Base-by-base conservation (phyloP, 1,140 invertebrate genomes). In the Babylonia areolata region DNA sequence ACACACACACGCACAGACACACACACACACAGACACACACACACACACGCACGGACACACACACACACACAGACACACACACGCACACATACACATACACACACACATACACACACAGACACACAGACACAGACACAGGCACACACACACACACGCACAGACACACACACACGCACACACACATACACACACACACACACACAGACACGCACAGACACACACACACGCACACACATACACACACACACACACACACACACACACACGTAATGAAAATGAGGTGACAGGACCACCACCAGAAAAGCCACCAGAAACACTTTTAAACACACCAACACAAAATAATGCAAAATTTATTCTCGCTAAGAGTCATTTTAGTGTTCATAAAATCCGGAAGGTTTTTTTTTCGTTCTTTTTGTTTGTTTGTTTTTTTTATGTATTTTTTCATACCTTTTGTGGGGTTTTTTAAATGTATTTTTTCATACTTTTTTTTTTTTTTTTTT, bases 181-280 rank as follows among this genome's bases (percentile, higher is more conserved):
- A 83, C 81, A 58, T 15, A 64, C 81, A 69, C 33, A 83, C 58
- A 58, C 58, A 39, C 37, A 31, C 35, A 28, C 37, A 58, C 58
- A 37, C 35, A 58, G 33, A 58, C 54, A 58, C 54, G 37, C 58
- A 69, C 51, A 83, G 51, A 69, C 81, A 83, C 81, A 83, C 37
- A 58, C 58, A 64, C 46, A 58, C 58, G 37, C 37, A 83, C 58
- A 64, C 81, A 83, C 58, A 83, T 54, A 83, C 81, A 39, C 51
- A 69, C 51, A 83, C 54, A 69, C 51, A 83, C 81, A 83, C 54
- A 64, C 58, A 83, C 81, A 83, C 58, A 69, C 81, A 83, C 58
- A 83, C 81, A 83, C 54, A 83, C 73, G 12, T 31, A 37, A n/a
- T n/a, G n/a, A n/a, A n/a, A n/a, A n/a, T n/a, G n/a, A n/a, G n/a